Evolutionary conservation across 2,113 vertebrate genomes (phyloP).

Genomic region (Oryzias celebensis): DNA sequence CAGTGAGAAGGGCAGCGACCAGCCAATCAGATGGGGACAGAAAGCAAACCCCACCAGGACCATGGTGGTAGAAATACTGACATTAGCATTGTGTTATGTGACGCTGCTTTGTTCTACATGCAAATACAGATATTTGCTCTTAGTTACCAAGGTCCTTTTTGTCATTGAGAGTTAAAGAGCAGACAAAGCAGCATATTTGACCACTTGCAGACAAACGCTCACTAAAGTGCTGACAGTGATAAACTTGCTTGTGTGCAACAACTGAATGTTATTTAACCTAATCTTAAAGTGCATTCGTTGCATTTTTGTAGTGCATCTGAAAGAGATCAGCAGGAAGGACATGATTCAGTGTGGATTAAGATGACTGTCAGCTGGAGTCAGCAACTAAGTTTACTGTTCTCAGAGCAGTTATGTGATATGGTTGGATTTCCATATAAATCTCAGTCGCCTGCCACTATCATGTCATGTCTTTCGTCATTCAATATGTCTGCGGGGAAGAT

Average conservation of each 20-base stretch:
- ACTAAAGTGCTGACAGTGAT: slow-evolving; percentile 56
- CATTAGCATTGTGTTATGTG: slow-evolving; percentile 64
- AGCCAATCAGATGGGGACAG: slow-evolving; percentile 44
- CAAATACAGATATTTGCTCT: slow-evolving; percentile 54
- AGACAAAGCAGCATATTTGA: slow-evolving; percentile 63
- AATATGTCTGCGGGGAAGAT: slow-evolving; percentile 69
- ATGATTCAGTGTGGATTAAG: slow-evolving; percentile 66
- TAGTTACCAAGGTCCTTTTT: slow-evolving; percentile 60
- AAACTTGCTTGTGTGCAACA: slow-evolving; percentile 40
- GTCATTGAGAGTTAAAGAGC: slow-evolving; percentile 66
- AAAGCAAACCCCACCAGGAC: slow-evolving; percentile 61
- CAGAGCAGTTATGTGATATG: slow-evolving; percentile 71
- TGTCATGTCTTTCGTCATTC: slow-evolving; percentile 73
- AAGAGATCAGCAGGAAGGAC: slow-evolving; percentile 49
- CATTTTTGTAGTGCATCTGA: slow-evolving; percentile 44
- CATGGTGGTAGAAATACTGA: slow-evolving; percentile 40
- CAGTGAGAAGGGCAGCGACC: slow-evolving; percentile 61
- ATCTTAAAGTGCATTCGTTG: slow-evolving; percentile 52
- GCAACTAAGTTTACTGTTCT: slow-evolving; percentile 74
- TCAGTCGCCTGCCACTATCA: slow-evolving; percentile 67
- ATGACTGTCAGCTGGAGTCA: slow-evolving; percentile 65
- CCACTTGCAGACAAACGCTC: slow-evolving; percentile 48
- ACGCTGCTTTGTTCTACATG: slow-evolving; percentile 62
- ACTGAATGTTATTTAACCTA: slow-evolving; percentile 46
- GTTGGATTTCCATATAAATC: slow-evolving; percentile 75